Evolutionary conservation across 2,113 vertebrate genomes (phyloP), one percentile per base, ranked within the genome.

Genomic region (Rostratula benghalensis): DNA sequence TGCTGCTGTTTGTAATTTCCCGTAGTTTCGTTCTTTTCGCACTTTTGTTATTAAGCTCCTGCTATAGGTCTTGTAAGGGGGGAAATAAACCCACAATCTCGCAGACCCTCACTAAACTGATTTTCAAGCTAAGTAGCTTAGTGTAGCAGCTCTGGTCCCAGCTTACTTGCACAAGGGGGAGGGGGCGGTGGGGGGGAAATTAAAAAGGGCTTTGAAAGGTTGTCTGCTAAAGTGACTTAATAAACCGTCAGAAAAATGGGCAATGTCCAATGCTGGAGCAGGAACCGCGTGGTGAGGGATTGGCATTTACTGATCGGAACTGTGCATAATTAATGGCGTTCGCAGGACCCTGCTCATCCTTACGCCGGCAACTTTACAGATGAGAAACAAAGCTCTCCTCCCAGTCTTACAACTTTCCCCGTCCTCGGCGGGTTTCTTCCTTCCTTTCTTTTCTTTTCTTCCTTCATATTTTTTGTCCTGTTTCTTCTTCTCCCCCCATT

Each of bases 41-140:
- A 79, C 69, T 96, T 97, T 84, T 92, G 86, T 93, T 85, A 93
- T 90, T 88, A 87, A 87, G 71, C 56, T 84, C 35, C 83, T 74
- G 83, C 57, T 81, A 68, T 85, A 53, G 80, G 89, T 95, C 83
- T 93, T 93, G 87, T 81, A 70, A 12, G 19, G 53, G 35, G 83
- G 71, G 13, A 85, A 95, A 79, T 91, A 92, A 94, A 89, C 87
- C 39, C 84, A 75, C 75, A 79, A 90, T 96, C 91, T 92, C 65
- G 35, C 77, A 95, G 89, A 94, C 83, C 61, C 93, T 92, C 83
- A 75, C 91, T 95, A 96, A 97, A 94, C 85, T 97, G 94, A 97
- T 97, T 97, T 95, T 95, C 84, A 86, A 88, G 86, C 87, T 96
- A 97, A 97, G 97, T 92, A 97, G 95, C 95, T 97, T 97, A 97